Conservation (phyloP, 2,888 invertebrate species). For the Ormyrus thymus region DNA sequence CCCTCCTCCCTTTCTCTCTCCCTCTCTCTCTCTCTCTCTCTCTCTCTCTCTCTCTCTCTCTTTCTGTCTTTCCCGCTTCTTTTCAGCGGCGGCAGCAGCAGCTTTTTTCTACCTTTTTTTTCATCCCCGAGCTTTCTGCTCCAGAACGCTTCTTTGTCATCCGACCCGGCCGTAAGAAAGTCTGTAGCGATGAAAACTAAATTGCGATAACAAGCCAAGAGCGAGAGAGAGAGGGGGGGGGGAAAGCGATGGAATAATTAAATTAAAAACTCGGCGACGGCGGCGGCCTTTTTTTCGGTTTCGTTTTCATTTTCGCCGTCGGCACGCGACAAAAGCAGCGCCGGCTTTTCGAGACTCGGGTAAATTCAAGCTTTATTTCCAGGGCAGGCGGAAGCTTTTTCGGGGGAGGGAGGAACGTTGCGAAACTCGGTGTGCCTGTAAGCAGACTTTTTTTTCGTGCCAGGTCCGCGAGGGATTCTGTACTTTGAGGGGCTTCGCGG, state of each 20-base stretch:
- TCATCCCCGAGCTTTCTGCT: slow-evolving; percentile 19
- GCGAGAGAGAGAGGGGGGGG: not conserved
- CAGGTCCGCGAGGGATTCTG: too few species aligned
- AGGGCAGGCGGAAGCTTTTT: too few species aligned
- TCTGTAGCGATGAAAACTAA: not conserved
- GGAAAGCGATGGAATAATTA: slow-evolving; percentile 5
- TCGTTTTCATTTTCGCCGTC: not conserved
- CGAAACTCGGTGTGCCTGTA: too few species aligned
- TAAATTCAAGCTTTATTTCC: too few species aligned
- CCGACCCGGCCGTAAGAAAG: not conserved
- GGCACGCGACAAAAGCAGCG: not conserved
- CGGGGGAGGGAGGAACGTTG: too few species aligned
- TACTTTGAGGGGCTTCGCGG: too few species aligned
- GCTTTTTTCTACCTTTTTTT: slow-evolving; percentile 31
- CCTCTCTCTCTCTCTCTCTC: not conserved
- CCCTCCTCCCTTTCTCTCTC: not conserved
- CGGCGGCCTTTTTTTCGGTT: not conserved
- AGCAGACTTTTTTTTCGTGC: too few species aligned
- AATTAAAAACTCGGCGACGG: not conserved
- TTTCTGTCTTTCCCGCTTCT: not conserved
- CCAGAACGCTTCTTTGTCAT: slow-evolving; percentile 36
- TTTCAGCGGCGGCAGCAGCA: not conserved
- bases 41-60: not conserved
- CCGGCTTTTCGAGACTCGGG: too few species aligned
- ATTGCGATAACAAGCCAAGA: slow-evolving; percentile 23